Evolutionary conservation across 2,113 vertebrate genomes (phyloP), one percentile per base, ranked within the genome.

Genomic region (Cisticola juncidis): DNA sequence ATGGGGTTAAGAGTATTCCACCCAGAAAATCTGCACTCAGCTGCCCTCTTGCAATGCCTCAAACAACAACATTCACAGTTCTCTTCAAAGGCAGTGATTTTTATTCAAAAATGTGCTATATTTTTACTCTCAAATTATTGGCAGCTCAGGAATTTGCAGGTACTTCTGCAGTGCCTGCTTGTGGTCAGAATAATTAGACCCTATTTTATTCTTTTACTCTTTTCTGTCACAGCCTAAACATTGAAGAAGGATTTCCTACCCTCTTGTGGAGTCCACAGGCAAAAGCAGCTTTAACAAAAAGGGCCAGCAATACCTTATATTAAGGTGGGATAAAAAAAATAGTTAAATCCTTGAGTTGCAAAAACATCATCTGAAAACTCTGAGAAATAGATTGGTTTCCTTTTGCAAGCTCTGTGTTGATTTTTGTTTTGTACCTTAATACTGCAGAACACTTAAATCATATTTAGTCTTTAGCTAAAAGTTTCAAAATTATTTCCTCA

Each of bases 261-360:
- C 69, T 62, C 95, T 95, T 77, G 85, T 94, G 90, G 88, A 92
- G 12, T 21, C 15, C 12, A 35, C 19, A 65, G 25, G 93, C 38
- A 96, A 94, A 60, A 48, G 22, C 92, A 95, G 25, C 33, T 88
- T 72, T 77, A 38, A 77, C 31, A 56, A 47, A 68, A 85, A 51
- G 2, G 0, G 1, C 24, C 6, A 12, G 12, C 18, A 57, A 15
- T 4, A 35, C 26, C 18, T 61, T 61, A 15, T 33, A 76, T 21
- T 47, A 60, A 44, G 6, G 33, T 0, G 5, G 7, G 5, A 0
- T 2, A 4, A 38, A 44, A 71, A 45, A 36, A 12, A 14, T 60
- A 24, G 9, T 35, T 14, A 73, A 68, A 54, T 71, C 22, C 2
- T 53, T 73, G 18, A 8, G 4, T 29, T 66, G 33, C 33, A 62